phyloP scores from a whole-genome alignment of 2,113 vertebrate genomes.

The Bujurquina vittata region DNA sequence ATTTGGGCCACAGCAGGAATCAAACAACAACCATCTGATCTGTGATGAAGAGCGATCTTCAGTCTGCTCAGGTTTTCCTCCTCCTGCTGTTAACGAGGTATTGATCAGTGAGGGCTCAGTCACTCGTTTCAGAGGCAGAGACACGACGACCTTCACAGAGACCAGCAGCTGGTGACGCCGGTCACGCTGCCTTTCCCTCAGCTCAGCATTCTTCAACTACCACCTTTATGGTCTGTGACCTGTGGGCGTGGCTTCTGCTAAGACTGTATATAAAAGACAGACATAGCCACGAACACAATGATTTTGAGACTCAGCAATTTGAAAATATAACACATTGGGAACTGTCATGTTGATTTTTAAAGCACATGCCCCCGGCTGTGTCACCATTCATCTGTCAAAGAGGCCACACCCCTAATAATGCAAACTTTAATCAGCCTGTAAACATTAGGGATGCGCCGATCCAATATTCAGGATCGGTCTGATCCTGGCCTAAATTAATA shows the following conservation, averaged over 20 bases:
- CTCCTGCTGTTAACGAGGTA: not conserved
- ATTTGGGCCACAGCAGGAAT: not conserved
- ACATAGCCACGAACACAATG: not conserved
- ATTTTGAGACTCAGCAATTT: not conserved
- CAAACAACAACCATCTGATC: not conserved
- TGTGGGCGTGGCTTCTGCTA: not conserved
- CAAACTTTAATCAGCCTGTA: not conserved
- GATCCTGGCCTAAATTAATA: too few relatives aligned
- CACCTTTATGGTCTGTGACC: not conserved
- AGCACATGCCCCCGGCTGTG: too few relatives aligned
- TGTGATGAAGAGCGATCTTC: not conserved
- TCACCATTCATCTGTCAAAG: not conserved
- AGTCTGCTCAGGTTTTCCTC: not conserved
- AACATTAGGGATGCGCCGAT: not conserved
- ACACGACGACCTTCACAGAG: conserved; percentile 18
- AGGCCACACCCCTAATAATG: not conserved
- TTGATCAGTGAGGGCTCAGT: not conserved
- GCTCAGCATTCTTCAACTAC: too few relatives aligned
- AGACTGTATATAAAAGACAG: not conserved
- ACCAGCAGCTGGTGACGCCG: not conserved
- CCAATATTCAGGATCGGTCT: too few relatives aligned
- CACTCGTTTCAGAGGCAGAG: not conserved
- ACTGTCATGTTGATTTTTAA: too few relatives aligned
- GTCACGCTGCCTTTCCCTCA: not conserved
- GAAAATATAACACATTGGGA: too few relatives aligned